A percentile compares a stretch with the other conserved stretches of the same genome.
Conservation (phyloP, 2,113 vertebrate genomes). For the Burhinus oedicnemus region DNA sequence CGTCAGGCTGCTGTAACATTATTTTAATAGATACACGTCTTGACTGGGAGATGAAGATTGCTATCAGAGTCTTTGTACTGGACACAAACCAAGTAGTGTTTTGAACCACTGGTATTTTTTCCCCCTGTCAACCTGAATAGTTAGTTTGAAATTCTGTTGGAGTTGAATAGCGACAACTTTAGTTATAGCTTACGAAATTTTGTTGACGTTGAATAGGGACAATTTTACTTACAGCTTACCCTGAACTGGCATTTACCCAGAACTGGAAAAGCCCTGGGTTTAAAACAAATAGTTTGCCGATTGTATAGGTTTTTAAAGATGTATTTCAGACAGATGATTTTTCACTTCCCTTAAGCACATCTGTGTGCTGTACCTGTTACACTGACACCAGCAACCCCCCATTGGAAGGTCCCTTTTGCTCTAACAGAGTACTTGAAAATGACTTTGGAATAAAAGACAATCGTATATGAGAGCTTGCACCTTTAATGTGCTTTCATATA, state of each 20-base stretch:
- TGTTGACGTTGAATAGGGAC: background rate
- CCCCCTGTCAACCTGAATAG: background rate
- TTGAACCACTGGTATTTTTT: background rate
- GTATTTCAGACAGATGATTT: background rate
- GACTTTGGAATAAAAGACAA: slow-evolving; percentile 6
- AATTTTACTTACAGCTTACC: background rate
- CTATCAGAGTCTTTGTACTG: background rate
- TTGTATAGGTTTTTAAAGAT: background rate
- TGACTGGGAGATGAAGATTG: background rate
- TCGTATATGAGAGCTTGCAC: background rate
- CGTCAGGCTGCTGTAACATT: background rate
- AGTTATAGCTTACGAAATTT: background rate
- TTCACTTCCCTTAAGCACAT: background rate
- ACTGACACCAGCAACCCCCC: background rate
- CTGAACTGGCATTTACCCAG: background rate
- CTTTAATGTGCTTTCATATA: background rate
- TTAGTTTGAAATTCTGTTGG: background rate
- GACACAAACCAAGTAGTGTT: background rate
- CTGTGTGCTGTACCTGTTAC: background rate
- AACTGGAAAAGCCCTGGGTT: background rate
- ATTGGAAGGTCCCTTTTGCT: background rate
- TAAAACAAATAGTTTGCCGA: background rate
- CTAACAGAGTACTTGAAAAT: background rate
- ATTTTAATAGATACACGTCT: background rate
- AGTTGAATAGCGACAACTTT: background rate